Evolutionary conservation across 2,797 vertebrate genomes (phyloP), one percentile per base, ranked within the genome.

Genomic region (Pipistrellus nathusii): DNA sequence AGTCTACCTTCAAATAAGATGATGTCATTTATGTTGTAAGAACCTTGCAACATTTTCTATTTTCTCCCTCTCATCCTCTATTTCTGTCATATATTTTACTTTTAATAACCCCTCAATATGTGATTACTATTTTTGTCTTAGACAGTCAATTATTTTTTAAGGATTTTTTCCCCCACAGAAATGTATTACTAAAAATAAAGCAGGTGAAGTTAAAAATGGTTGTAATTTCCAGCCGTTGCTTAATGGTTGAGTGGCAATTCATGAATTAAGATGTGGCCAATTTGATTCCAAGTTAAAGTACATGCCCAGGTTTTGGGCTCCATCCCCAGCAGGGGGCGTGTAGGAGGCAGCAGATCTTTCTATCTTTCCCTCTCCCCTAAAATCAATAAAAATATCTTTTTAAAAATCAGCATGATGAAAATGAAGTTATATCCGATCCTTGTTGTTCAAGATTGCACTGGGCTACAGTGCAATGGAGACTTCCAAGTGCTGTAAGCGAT

Each of bases 391-490:
- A 64, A 64, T n/a, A n/a, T 17, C 18, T 30, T n/a, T 62, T 62
- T 62, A 32, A 6, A 44, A 57, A 25, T 85, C 69, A 75, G 78
- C 27, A 20, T 44, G 38, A 87, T 83, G 59, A 88, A 71, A 85
- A 85, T 7, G 85, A 85, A 30, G 44, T 64, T 30, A 44, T 20
- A 12, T 55, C 2, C 25, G n/a, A 35, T 32, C 69, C 48, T 41
- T n/a, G 71, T 41, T n/a, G 71, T 82, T 97, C 66, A 96, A 83
- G 93, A 93, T 46, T 90, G 87, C 18, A 93, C 25, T 11, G 97
- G 96, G 91, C 97, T 98, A 94, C 98, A 98, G 68, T 98, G 98
- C 0, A 98, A 97, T 27, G 21, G 97, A 95, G 88, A 96, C 85
- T 96, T 97, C 51, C 38, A 97, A 97, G 96, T 98, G 98, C 94